Evolutionary conservation across 2,113 vertebrate species (phyloP).

Genomic region (Sturnus vulgaris): DNA sequence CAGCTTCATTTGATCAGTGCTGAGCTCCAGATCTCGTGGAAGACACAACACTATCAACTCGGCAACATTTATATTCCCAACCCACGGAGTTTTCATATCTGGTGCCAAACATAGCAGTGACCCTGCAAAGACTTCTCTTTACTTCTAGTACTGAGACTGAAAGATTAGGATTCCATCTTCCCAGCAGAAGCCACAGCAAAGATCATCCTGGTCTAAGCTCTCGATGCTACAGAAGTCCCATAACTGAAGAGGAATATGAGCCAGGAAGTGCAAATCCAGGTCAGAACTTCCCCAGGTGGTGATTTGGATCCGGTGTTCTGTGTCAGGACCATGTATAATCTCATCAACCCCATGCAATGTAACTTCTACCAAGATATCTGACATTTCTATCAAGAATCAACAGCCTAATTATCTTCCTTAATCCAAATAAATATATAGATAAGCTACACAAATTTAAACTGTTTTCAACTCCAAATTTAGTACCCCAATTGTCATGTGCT

Average conservation of each 20-base stretch:
- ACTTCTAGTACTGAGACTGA: slow-evolving; percentile 35
- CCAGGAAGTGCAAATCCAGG: slow-evolving; percentile 59
- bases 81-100: slow-evolving; percentile 30
- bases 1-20: slow-evolving; percentile 65
- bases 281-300: slow-evolving; percentile 40
- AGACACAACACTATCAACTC: slow-evolving; percentile 69
- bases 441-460: neutral
- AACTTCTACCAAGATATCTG: neutral
- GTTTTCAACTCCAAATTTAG: neutral
- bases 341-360: slow-evolving; percentile 27
- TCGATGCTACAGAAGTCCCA: slow-evolving; percentile 6
- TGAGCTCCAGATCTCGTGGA: slow-evolving; percentile 62
- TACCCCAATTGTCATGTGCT: neutral
- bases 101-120: neutral
- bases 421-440: neutral
- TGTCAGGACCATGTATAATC: slow-evolving; percentile 28
- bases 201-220: slow-evolving; percentile 35
- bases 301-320: slow-evolving; percentile 35
- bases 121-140: slow-evolving; percentile 34
- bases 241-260: slow-evolving; percentile 51
- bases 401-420: neutral
- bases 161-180: slow-evolving; percentile 18
- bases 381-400: neutral
- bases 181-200: slow-evolving; percentile 34
- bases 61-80: slow-evolving; percentile 63